Conservation (phyloP, 1,140 invertebrate species). For the Musca domestica region DNA sequence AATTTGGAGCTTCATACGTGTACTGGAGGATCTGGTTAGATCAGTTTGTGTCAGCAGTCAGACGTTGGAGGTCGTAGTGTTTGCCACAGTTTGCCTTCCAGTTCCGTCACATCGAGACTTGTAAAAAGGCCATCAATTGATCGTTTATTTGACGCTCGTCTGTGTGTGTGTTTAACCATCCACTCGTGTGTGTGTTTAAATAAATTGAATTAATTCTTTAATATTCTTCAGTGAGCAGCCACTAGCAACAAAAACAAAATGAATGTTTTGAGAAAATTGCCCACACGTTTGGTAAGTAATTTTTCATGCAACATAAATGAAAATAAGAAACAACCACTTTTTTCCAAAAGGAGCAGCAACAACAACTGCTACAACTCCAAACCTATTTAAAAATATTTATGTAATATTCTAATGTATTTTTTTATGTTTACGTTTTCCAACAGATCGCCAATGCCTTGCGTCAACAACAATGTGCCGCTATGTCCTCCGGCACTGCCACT, state of each 20-base stretch:
- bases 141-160: not conserved
- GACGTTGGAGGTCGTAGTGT: conserved; percentile 10
- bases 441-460: conserved; percentile 46
- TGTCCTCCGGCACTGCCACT: conserved; percentile 38
- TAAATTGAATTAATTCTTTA: conserved; percentile 5
- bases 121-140: too few relatives aligned
- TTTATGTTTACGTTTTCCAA: conserved; percentile 25
- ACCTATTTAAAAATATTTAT: conserved; percentile 24
- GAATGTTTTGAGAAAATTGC: conserved; percentile 50
- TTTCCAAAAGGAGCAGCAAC: too few relatives aligned
- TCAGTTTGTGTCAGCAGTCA: conserved; percentile 15
- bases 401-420: conserved; percentile 1
- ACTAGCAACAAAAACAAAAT: conserved; percentile 33
- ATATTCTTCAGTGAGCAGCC: not conserved
- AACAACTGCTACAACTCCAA: not conserved
- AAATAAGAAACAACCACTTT: not conserved
- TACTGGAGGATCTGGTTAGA: conserved; percentile 11
- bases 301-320: not conserved
- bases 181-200: not conserved
- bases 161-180: not conserved
- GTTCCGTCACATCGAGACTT: not conserved
- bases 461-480: conserved; percentile 43
- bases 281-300: conserved; percentile 47
- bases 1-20: conserved; percentile 1
- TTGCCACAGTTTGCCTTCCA: too few relatives aligned